Evolutionary conservation across 2,888 invertebrate species (phyloP), one percentile per base, ranked within the genome.

Genomic region (Homarus gammarus): DNA sequence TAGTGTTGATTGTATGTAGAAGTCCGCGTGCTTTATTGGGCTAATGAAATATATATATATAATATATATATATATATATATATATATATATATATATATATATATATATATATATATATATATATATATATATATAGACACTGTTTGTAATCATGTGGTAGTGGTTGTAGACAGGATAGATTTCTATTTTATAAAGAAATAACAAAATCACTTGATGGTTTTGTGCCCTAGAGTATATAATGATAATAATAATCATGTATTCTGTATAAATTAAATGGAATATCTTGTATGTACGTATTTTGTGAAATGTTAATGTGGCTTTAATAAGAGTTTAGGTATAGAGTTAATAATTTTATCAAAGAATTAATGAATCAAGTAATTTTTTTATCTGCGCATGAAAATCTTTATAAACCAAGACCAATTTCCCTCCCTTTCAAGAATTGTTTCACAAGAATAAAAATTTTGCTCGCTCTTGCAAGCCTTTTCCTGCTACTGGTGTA

Each of bases 21-120:
- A n/a, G n/a, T n/a, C n/a, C n/a, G n/a, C n/a, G n/a, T n/a, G n/a
- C n/a, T n/a, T n/a, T n/a, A n/a, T n/a, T n/a, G n/a, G n/a, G n/a
- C n/a, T n/a, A n/a, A n/a, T n/a, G n/a, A n/a, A n/a, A 33, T 51
- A 78, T 78, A 27, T 78, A 27, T 78, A 51, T 78, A 51, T 78
- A 78, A 78, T 78, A 78, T 51, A 49, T 77, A 44, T 77, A 77
- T 77, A 68, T 44, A 27, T 44, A 72, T 36, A 49, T 73, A n/a
- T 51, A 72, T 73, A 56, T 61, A 56, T 31, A 44, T 38, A 44
- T 31, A 15, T 31, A 70, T 49, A 70, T 38, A 40, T 36, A 27
- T 8, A 36, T 22, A 61, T 6, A 40, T 5, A 49, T 38, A 15
- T 31, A 68, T 33, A 33, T 27, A 64, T 5, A 27, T 6, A 64